Evolutionary conservation across 2,888 invertebrate genomes (phyloP).

Genomic region (Augiades crinisus): DNA sequence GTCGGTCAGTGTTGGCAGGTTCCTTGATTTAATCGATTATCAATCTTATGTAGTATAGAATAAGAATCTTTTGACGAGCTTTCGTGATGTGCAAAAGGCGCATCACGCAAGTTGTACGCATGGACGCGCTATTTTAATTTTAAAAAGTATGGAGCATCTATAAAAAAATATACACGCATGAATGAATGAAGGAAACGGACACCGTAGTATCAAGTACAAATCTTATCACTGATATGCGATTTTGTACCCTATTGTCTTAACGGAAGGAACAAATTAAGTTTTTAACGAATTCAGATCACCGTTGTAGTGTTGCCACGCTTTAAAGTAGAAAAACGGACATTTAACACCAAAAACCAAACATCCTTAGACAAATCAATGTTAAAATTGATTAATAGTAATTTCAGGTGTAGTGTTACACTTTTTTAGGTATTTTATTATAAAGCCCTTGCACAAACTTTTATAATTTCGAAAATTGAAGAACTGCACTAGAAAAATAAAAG

Average conservation of each 20-base stretch:
- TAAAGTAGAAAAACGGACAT: too few relatives aligned
- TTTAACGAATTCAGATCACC: too few relatives aligned
- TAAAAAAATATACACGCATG: slow-evolving; percentile 34
- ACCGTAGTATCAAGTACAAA: slow-evolving; percentile 35
- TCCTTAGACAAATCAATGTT: too few relatives aligned
- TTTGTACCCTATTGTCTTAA: slow-evolving; percentile 33
- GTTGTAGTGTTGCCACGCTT: too few relatives aligned
- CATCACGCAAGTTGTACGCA: slow-evolving; percentile 25
- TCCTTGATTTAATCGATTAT: neutral
- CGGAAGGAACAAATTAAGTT: neutral
- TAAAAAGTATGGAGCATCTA: slow-evolving; percentile 29
- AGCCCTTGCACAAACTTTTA: too few relatives aligned
- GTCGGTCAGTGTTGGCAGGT: too few relatives aligned
- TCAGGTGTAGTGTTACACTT: too few relatives aligned
- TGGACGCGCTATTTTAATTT: slow-evolving; percentile 30
- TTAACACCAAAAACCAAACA: too few relatives aligned
- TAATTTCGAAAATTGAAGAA: too few relatives aligned
- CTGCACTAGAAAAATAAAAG: too few relatives aligned
- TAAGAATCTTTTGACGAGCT: neutral
- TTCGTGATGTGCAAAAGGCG: neutral
- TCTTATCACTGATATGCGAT: slow-evolving; percentile 33
- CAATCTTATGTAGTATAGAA: neutral
- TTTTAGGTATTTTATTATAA: too few relatives aligned
- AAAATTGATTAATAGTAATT: too few relatives aligned
- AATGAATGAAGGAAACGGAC: slow-evolving; percentile 43